Percentiles rank a stretch among this genome's conserved stretches.
Evolutionary conservation across 2,113 vertebrate species (phyloP).

Genomic region (Prietella phreatophila): DNA sequence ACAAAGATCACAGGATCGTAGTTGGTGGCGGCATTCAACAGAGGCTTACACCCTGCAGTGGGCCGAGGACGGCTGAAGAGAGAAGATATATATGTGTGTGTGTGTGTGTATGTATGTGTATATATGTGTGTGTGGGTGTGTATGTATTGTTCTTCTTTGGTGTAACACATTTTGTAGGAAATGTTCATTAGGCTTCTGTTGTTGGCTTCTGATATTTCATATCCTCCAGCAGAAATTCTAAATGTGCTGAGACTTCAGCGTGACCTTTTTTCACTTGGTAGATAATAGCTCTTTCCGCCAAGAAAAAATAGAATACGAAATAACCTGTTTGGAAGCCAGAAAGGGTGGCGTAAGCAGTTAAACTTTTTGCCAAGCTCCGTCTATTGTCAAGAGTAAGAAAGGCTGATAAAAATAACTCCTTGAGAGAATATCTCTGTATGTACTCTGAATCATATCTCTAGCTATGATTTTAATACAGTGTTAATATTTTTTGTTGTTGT

Average conservation of each 20-base stretch:
- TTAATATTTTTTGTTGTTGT: neutral
- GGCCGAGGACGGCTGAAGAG: too few relatives aligned
- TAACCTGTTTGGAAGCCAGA: constrained; percentile 72
- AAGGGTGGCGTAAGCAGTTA: constrained; percentile 68
- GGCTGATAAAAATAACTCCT: constrained; percentile 47
- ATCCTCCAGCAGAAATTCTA: constrained; percentile 45
- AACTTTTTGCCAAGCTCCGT: constrained; percentile 57
- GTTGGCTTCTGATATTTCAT: constrained; percentile 21
- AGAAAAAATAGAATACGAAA: constrained; percentile 76
- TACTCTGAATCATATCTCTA: neutral
- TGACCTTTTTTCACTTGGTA: constrained; percentile 73
- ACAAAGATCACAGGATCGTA: too few relatives aligned
- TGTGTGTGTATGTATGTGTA: too few relatives aligned
- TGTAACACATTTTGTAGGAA: constrained; percentile 18
- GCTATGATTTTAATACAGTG: constrained; percentile 7
- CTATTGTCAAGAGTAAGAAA: constrained; percentile 55
- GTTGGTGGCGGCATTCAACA: too few relatives aligned
- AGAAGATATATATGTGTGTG: too few relatives aligned
- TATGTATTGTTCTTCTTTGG: too few relatives aligned
- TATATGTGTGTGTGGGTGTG: too few relatives aligned
- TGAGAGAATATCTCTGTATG: constrained; percentile 47
- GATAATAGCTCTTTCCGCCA: constrained; percentile 69
- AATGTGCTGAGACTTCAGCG: constrained; percentile 46
- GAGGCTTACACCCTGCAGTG: too few relatives aligned
- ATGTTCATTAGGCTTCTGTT: constrained; percentile 28